Evolutionary conservation across 2,113 vertebrate species (phyloP).

Genomic region (Esox niger): DNA sequence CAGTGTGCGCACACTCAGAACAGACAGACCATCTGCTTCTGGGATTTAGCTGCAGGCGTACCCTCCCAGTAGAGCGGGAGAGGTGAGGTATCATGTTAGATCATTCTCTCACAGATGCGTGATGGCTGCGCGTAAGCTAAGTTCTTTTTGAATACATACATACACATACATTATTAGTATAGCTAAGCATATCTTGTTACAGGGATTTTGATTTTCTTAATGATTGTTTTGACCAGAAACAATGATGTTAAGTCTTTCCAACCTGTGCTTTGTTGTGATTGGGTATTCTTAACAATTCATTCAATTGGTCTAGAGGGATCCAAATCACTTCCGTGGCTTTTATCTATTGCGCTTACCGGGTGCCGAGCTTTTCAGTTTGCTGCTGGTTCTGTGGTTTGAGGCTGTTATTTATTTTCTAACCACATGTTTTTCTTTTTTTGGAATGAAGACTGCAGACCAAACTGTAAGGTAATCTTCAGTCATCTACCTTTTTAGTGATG

Average conservation of each 20-base stretch:
- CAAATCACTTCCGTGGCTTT: background rate
- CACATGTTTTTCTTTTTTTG: background rate
- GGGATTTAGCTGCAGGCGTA: background rate
- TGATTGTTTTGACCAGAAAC: too few species aligned
- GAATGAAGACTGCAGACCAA: constrained; percentile 85
- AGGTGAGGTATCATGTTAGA: background rate
- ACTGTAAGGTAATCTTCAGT: constrained; percentile 83
- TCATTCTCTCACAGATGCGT: too few species aligned
- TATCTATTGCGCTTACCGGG: background rate
- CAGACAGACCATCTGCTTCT: background rate
- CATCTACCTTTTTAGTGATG: background rate
- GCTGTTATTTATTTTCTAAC: background rate
- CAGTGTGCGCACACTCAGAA: background rate
- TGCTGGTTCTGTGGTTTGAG: background rate
- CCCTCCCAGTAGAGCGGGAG: background rate
- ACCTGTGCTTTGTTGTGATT: too few species aligned
- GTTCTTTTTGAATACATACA: too few species aligned
- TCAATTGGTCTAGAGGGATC: background rate
- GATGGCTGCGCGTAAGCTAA: too few species aligned
- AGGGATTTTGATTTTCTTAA: too few species aligned
- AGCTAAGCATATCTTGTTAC: too few species aligned
- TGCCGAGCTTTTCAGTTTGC: background rate
- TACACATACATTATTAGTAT: too few species aligned
- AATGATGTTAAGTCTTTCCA: too few species aligned
- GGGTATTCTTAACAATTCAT: background rate